These are phyloP conservation scores for Pachyrhynchus sulphureomaculatus DNA, from an alignment of 1,140 invertebrate genomes.

Conservation along the genomic window DNA sequence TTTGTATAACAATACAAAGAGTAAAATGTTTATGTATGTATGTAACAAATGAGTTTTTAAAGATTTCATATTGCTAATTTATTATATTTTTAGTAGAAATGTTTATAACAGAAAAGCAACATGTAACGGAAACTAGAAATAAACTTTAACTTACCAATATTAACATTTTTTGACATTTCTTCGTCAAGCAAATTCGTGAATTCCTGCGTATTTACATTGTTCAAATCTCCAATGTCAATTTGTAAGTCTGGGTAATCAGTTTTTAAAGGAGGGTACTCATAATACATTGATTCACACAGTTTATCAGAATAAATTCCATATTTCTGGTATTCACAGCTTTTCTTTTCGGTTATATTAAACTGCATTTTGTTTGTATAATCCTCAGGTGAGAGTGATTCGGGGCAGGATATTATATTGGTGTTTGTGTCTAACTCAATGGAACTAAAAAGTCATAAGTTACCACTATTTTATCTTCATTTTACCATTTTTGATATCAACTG, in stretches of 20 bases:
- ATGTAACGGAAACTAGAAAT: no score
- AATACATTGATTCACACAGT: constrained; percentile 48
- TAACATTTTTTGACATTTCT: constrained; percentile 47
- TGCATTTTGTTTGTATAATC: constrained; percentile 38
- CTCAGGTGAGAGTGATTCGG: constrained; percentile 11
- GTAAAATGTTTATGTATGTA: no score
- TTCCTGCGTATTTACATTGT: constrained; percentile 48
- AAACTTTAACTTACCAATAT: constrained; percentile 33
- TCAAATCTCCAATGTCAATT: constrained; percentile 47
- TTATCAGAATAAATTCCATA: constrained; percentile 46
- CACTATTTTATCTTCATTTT: no score
- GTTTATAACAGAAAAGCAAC: no score
- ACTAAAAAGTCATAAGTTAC: no score
- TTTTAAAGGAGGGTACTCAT: constrained; percentile 44
- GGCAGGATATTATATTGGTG: constrained; percentile 29
- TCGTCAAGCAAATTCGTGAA: constrained; percentile 50
- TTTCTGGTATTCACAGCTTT: constrained; percentile 40
- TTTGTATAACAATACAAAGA: no score
- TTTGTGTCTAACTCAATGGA: constrained; percentile 37
- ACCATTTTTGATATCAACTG: no score
- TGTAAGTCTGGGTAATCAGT: constrained; percentile 47
- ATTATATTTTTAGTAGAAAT: no score
- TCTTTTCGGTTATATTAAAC: constrained; percentile 40
- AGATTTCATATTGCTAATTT: no score
- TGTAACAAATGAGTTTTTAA: no score